A percentile compares a stretch with the other conserved stretches of the same genome.
phyloP scores from a whole-genome alignment of 2,888 invertebrate species.

The Yponomeuta cagnagella region DNA sequence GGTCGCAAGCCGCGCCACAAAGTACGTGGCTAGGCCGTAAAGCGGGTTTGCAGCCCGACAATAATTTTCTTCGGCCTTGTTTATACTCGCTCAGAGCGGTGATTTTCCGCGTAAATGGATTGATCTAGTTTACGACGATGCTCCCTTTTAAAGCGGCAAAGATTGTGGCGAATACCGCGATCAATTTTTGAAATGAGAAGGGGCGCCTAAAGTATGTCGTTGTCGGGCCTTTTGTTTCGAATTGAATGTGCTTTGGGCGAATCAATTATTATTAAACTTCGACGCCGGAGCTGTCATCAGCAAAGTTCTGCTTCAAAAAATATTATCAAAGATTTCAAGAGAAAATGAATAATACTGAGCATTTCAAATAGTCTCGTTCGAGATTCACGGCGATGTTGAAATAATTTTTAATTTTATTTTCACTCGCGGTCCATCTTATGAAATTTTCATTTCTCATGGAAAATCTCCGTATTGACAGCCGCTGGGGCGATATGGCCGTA shows the following conservation, averaged over 20 bases:
- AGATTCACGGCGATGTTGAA: conserved; percentile 7
- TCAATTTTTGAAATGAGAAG: background rate
- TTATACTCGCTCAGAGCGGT: conserved; percentile 48
- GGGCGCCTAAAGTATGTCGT: background rate
- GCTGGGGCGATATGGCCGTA: background rate
- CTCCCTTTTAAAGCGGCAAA: conserved; percentile 9
- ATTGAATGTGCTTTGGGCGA: background rate
- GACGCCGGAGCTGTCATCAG: conserved; percentile 13
- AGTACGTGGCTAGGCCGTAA: conserved; percentile 26
- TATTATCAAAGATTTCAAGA: conserved; percentile 16
- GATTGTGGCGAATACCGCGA: conserved; percentile 9
- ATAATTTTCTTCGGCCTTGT: conserved; percentile 59
- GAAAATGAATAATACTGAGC: background rate
- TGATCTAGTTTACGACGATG: conserved; percentile 43
- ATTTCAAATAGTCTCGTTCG: background rate
- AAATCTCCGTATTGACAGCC: background rate
- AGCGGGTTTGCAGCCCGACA: conserved; percentile 45
- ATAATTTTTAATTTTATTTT: conserved; percentile 17
- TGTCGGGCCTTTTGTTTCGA: background rate
- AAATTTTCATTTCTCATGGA: conserved; percentile 20
- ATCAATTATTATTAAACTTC: conserved; percentile 9
- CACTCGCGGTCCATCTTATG: conserved; percentile 16
- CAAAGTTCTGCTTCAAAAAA: conserved; percentile 16
- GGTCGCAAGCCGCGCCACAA: no score
- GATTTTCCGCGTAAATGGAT: conserved; percentile 50